Base-by-base conservation (phyloP, 2,888 invertebrate species). In the Ochlodes sylvanus region DNA sequence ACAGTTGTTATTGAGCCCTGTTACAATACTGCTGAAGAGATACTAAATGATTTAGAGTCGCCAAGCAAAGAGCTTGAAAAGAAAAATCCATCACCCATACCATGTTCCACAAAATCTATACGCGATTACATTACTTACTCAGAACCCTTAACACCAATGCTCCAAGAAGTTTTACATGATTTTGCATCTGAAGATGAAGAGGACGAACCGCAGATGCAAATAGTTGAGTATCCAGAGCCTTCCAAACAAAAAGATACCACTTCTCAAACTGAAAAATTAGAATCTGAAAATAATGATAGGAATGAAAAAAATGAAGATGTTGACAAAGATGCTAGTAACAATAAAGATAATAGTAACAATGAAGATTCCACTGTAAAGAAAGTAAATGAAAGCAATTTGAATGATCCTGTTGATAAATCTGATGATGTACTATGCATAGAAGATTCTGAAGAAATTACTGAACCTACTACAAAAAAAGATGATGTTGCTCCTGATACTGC, bases 91-190 rank as follows among this genome's bases (percentile, higher is more conserved):
- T 32, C 67, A 10, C 21, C 47, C 17, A 60, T 44, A 61, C 32
- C 54, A 42, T 54, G 68, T 56, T 47, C 70, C 52, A 69, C 71
- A 15, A 86, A 84, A 71, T 82, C 87, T 34, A 70, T 88, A 0
- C 81, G 85, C 68, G 89, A 90, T 73, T 82, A 82, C 32, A 84
- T 90, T 58, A 85, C 79, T 32, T 84, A 88, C 74, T 81, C 85
- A 41, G 88, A 90, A 71, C 89, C 90, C 44, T 75, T 89, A 57
- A 85, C 87, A 68, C 85, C 88, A 21, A 82, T 86, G 77, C 71
- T 90, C 14, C 85, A 83, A 79, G 83, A 84, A 74, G 84, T 90
- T 5, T 64, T 91, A 38, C 75, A 89, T 67, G 91, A 90, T 73
- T 90, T 89, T 77, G 80, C 78, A 57, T 82, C 86, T 27, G 90